phyloP scores from a whole-genome alignment of 2,113 vertebrate species.

The Thunnus thynnus region DNA sequence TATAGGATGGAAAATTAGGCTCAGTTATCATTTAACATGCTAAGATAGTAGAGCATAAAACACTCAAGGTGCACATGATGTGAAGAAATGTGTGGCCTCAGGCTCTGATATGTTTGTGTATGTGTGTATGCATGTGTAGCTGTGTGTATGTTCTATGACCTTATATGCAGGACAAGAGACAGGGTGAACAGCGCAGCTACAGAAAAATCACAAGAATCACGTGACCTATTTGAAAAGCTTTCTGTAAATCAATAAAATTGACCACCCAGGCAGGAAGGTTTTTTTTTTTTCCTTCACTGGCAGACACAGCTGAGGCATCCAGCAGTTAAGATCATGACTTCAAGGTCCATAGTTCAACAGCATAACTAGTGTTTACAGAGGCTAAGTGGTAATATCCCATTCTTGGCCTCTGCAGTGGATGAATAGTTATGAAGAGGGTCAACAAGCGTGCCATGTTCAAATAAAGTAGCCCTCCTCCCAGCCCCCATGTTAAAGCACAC shows the following conservation, averaged over 20 bases:
- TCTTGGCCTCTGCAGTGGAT: slow-evolving; percentile 64
- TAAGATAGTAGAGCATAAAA: slow-evolving; percentile 15
- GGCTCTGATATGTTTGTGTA: background rate
- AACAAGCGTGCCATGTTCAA: slow-evolving; percentile 72
- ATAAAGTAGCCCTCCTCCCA: slow-evolving; percentile 59
- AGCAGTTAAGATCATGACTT: slow-evolving; percentile 47
- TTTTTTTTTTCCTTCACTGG: slow-evolving; percentile 9
- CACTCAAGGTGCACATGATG: background rate
- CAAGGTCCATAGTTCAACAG: slow-evolving; percentile 74
- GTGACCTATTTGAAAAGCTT: slow-evolving; percentile 61
- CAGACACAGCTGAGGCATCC: slow-evolving; percentile 45
- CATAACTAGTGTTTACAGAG: slow-evolving; percentile 77
- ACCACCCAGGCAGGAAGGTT: slow-evolving; percentile 49
- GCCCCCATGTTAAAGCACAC: slow-evolving; percentile 11
- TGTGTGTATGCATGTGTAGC: background rate
- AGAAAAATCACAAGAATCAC: slow-evolving; percentile 44
- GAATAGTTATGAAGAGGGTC: slow-evolving; percentile 72
- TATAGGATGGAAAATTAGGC: slow-evolving; percentile 6
- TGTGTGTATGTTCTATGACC: slow-evolving; percentile 32
- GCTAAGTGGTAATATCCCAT: slow-evolving; percentile 77
- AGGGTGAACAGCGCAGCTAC: background rate
- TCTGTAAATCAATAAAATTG: slow-evolving; percentile 73
- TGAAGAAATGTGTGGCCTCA: background rate
- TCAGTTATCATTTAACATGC: slow-evolving; percentile 19
- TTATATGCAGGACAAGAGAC: slow-evolving; percentile 17